A percentile compares a stretch with the other conserved stretches of the same genome.
These are phyloP conservation scores for Chelonoidis abingdonii DNA, from an alignment of 2,113 vertebrate species.

Conservation along the genomic window DNA sequence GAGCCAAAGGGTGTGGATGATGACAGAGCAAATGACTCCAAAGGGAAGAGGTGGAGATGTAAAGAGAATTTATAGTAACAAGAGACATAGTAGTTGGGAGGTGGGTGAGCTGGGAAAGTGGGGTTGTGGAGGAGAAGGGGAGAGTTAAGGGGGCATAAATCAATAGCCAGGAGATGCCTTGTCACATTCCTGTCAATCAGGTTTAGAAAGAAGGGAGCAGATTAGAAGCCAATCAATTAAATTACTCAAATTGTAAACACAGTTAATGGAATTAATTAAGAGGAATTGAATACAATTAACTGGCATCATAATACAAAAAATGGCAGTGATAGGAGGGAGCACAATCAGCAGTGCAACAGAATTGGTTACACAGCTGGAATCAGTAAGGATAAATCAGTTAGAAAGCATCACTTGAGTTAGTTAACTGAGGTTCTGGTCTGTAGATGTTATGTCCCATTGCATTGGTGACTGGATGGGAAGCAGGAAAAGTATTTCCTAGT, in stretches of 20 bases:
- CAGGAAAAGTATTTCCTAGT: no score
- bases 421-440: no score
- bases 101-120: neutral
- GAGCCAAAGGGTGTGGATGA: no score
- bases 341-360: neutral
- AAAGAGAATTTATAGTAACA: no score
- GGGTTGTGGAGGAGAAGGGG: neutral
- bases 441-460: no score
- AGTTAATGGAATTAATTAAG: neutral
- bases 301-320: neutral
- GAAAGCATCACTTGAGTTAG: no score
- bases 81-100: neutral
- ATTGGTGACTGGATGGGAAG: no score
- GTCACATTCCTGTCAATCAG: neutral
- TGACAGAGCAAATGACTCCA: no score
- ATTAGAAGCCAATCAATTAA: neutral
- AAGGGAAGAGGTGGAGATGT: no score
- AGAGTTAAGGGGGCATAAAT: neutral
- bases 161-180: neutral
- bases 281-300: neutral
- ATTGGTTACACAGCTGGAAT: neutral
- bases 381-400: neutral
- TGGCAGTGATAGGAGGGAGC: no score
- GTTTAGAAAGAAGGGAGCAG: neutral
- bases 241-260: neutral